A percentile compares a stretch with the other conserved stretches of the same genome.
Conservation (phyloP, 2,888 invertebrate species). For the Rotaria macrura region DNA sequence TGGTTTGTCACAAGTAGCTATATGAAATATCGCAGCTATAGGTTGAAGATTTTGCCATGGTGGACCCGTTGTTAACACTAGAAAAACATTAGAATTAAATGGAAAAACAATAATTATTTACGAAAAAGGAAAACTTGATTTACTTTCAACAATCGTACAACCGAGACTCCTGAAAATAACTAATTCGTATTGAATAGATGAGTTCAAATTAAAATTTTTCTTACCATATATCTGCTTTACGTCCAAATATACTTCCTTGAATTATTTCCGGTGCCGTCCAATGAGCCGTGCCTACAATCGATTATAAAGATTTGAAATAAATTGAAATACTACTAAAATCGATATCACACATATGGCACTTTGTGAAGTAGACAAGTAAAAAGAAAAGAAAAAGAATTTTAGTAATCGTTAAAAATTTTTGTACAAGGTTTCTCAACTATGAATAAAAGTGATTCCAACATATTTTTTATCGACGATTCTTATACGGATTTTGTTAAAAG, state of each 20-base stretch:
- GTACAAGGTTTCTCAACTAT: no score
- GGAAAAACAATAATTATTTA: no score
- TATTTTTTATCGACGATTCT: no score
- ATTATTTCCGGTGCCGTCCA: background rate
- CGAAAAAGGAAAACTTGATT: background rate
- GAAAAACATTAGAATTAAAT: background rate
- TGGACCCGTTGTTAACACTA: slow-evolving; percentile 9
- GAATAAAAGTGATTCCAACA: no score
- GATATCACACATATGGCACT: no score
- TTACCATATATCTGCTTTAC: slow-evolving; percentile 9
- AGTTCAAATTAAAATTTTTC: background rate
- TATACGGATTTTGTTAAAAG: no score
- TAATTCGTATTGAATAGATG: no score
- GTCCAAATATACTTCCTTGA: slow-evolving; percentile 10
- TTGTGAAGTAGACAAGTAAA: no score
- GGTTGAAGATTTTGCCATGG: slow-evolving; percentile 14
- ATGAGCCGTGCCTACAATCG: background rate
- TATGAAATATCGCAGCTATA: slow-evolving; percentile 11
- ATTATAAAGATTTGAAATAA: background rate
- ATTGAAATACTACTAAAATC: no score
- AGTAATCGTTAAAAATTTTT: no score
- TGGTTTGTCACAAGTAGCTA: slow-evolving; percentile 12
- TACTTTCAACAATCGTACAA: slow-evolving; percentile 16
- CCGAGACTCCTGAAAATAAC: background rate
- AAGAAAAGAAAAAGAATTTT: no score